Percentiles rank a stretch among this genome's conserved stretches.
Conservation (phyloP, 2,888 invertebrate genomes). For the Seira musarum region DNA sequence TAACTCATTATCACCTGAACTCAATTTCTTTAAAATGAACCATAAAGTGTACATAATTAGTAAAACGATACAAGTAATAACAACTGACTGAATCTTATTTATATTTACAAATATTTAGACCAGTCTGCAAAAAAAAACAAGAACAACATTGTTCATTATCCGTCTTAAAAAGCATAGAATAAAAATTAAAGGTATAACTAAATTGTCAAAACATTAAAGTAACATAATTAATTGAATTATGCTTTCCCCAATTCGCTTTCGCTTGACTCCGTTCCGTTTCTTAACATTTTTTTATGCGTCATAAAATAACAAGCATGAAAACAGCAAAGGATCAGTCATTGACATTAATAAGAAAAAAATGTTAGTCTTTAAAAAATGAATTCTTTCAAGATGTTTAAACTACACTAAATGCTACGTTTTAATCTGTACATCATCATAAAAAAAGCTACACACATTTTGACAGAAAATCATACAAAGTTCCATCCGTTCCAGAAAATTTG, state of each 20-base stretch:
- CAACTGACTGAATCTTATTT: too few species aligned
- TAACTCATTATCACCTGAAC: too few species aligned
- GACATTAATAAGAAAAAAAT: not conserved
- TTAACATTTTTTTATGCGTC: not conserved
- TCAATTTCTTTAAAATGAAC: too few species aligned
- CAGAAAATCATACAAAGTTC: slow-evolving; percentile 51
- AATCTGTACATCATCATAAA: slow-evolving; percentile 29
- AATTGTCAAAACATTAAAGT: not conserved
- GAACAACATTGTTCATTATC: too few species aligned
- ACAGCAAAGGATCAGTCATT: slow-evolving; percentile 17
- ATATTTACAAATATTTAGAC: too few species aligned
- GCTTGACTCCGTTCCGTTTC: not conserved
- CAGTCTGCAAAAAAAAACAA: too few species aligned
- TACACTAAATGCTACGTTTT: not conserved
- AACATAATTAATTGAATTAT: too few species aligned
- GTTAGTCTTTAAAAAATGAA: slow-evolving; percentile 25
- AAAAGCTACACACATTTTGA: slow-evolving; percentile 31
- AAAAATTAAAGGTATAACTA: too few species aligned
- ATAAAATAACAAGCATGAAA: not conserved
- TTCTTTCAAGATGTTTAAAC: not conserved
- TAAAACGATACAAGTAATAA: not conserved
- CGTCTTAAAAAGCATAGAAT: too few species aligned
- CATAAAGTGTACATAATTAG: too few species aligned
- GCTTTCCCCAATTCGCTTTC: too few species aligned
- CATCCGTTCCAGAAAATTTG: too few species aligned